Evolutionary conservation across 2,113 vertebrate genomes (phyloP), one percentile per base, ranked within the genome.

Genomic region (Merops nubicus): DNA sequence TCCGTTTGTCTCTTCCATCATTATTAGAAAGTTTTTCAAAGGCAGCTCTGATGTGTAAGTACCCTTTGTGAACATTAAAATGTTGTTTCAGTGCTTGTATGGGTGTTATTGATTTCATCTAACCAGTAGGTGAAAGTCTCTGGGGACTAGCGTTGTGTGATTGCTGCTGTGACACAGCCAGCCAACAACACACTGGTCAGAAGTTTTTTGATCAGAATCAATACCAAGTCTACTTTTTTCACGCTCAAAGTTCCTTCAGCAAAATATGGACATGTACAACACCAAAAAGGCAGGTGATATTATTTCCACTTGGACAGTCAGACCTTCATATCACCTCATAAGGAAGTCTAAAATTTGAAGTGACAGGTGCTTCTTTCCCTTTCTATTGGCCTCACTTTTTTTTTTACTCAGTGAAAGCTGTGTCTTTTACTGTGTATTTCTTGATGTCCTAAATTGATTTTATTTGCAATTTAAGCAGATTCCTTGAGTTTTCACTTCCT

Each of bases 91-190:
- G 77, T 88, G 70, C 90, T 97, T 97, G 85, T 96, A 97, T 96
- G 79, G 79, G 78, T 83, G 84, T 94, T 97, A 98, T 96, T 96
- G 97, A 98, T 98, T 97, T 97, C 89, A 97, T 95, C 97, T 97
- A 98, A 97, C 89, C 97, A 97, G 91, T 81, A 97, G 97, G 96
- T 95, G 89, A 95, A 97, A 95, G 67, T 42, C 83, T 92, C 11
- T 1, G 17, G 95, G 94, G 94, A 97, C 94, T 88, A 89, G 63
- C 45, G 62, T 60, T 78, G 34, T 96, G 78, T 98, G 97, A 97
- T 97, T 97, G 94, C 95, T 96, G 62, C 76, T 91, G 72, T 97
- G 96, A 96, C 95, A 95, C 65, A 87, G 75, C 13, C 68, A 92
- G 78, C 48, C 84, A 93, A 87, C 70, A 94, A 68, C 38, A 85